phyloP scores from a whole-genome alignment of 2,797 vertebrate species.

The Mormyrops boulengeri region DNA sequence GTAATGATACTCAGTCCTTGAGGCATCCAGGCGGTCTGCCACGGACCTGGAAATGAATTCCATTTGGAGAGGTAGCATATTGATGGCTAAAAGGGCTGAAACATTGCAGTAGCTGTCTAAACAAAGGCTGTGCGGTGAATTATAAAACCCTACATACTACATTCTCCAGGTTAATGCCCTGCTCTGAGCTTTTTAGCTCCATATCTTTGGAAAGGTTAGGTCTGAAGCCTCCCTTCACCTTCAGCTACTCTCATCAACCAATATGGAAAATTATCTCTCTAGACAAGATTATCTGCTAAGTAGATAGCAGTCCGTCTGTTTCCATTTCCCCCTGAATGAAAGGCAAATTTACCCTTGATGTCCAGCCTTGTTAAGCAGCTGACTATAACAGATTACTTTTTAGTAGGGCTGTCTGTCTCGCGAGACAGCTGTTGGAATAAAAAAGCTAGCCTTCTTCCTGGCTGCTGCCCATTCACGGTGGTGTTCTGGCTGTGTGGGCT shows the following conservation, averaged over 20 bases:
- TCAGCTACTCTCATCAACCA: neutral
- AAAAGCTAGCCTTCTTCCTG: neutral
- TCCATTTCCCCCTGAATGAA: neutral
- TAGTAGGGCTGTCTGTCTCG: neutral
- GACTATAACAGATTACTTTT: neutral
- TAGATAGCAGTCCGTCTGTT: neutral
- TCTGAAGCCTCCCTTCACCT: neutral
- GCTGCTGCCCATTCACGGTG: neutral
- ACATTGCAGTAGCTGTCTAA: neutral
- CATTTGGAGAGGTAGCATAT: neutral
- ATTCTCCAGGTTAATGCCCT: neutral
- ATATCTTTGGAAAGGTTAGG: neutral
- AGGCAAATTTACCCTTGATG: neutral
- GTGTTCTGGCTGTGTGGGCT: neutral
- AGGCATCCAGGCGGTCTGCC: neutral
- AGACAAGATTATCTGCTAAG: conserved; percentile 11
- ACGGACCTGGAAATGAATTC: neutral
- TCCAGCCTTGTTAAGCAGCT: neutral
- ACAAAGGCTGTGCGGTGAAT: neutral
- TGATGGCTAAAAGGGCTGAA: neutral
- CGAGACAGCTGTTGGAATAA: neutral
- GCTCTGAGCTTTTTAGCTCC: neutral
- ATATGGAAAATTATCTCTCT: neutral
- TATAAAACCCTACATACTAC: neutral
- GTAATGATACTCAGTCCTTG: neutral